Base-by-base conservation (phyloP, 2,888 invertebrate species). In the Thecophora atra region DNA sequence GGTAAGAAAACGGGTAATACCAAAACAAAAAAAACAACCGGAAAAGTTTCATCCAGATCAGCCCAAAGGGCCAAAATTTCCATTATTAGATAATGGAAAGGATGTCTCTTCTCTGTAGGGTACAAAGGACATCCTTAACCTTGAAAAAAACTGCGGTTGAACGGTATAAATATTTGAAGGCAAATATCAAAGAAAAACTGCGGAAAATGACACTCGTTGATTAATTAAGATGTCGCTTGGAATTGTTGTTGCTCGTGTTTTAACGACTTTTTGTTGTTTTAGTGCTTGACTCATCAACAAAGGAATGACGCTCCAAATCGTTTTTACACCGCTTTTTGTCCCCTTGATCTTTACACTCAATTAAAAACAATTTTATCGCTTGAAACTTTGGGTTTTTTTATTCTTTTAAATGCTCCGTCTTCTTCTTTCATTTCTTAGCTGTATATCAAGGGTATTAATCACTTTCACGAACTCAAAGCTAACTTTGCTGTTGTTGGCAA, bases 281-380 rank as follows among this genome's bases (percentile, higher is more conserved):
- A 54, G 11, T 37, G 15, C 5, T 42, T 58, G 17, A 11, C 11
- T 37, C 13, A 6, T 44, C 17, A n/a, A 51, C 26, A 24, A n/a
- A 19, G 37, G 42, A 63, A 42, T 11, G 63, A 42, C 17, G 65
- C 60, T 65, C 28, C 42, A 68, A 68, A 68, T 30, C 56, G 37
- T 56, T 68, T 68, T 68, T 44, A 68, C 58, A 42, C 68, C 56
- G 56, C 56, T 67, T 68, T 64, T 47, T 17, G 37, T 64, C 30
- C 58, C 30, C 30, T 37, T 37, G 63, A 30, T 30, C 30, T 30
- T 24, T 19, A 71, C 76, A 75, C 75, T 75, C 76, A 78, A 78
- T 78, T 78, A 77, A 78, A 78, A 76, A 73, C 71, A 74, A 74
- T 76, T 76, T 77, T 71, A 72, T 66, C 67, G 70, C 51, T 70